These are phyloP conservation scores for Drosophila neutralis DNA, from an alignment of 2,888 invertebrate species.

Conservation along the genomic window DNA sequence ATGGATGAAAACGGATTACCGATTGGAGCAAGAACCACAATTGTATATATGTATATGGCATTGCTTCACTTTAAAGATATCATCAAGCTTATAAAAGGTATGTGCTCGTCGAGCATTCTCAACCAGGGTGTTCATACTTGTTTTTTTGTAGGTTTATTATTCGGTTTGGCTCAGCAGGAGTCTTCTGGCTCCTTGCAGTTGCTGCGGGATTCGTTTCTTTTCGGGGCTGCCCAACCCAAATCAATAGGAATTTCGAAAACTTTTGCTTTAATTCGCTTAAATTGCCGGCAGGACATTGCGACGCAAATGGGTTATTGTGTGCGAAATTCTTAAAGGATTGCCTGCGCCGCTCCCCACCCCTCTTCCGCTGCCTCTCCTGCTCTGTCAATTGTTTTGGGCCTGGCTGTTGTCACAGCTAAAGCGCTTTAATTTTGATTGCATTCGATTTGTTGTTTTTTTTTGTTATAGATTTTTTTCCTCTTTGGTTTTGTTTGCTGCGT, in stretches of 20 bases:
- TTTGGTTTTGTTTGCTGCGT: slow-evolving; percentile 17
- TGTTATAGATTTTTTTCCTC: slow-evolving; percentile 14
- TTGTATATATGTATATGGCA: background rate
- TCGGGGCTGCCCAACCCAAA: slow-evolving; percentile 58
- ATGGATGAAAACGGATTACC: background rate
- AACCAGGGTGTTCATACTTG: background rate
- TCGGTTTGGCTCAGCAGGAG: slow-evolving; percentile 63
- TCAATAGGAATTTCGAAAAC: slow-evolving; percentile 62
- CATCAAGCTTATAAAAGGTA: background rate
- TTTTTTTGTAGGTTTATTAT: slow-evolving; percentile 13
- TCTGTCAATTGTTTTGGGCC: slow-evolving; percentile 65
- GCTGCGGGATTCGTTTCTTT: slow-evolving; percentile 31
- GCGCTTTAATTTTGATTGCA: slow-evolving; percentile 81
- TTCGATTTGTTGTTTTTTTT: slow-evolving; percentile 65
- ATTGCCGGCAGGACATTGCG: slow-evolving; percentile 72
- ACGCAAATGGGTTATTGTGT: slow-evolving; percentile 39
- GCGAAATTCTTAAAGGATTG: slow-evolving; percentile 64
- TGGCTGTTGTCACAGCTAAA: slow-evolving; percentile 76
- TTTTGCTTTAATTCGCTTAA: slow-evolving; percentile 79
- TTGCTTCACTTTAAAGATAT: background rate
- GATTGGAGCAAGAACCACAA: background rate
- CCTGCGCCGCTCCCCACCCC: slow-evolving; percentile 14
- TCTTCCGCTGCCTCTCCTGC: slow-evolving; percentile 4
- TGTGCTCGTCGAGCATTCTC: background rate
- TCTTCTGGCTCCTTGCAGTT: slow-evolving; percentile 19